Evolutionary conservation across 2,113 vertebrate species (phyloP).

Genomic region (Hypomesus transpacificus): DNA sequence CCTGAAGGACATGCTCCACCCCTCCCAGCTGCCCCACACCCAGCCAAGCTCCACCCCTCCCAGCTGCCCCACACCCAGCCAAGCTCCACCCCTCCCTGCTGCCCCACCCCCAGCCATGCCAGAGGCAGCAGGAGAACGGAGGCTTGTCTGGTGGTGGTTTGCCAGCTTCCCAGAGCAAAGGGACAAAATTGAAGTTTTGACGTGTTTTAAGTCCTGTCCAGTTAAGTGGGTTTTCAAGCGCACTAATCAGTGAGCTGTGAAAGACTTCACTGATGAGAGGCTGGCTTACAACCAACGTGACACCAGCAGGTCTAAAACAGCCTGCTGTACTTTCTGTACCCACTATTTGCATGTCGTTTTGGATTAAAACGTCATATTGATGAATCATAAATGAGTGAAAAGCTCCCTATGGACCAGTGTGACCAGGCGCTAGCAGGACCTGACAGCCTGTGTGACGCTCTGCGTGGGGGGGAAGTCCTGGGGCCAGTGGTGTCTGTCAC

Average conservation of each 20-base stretch:
- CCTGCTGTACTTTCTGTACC: conserved; percentile 1
- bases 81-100: conserved; percentile 49
- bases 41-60: conserved; percentile 43
- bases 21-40: conserved; percentile 49
- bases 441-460: conserved; percentile 35
- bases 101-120: conserved; percentile 37
- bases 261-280: conserved; percentile 39
- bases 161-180: conserved; percentile 35
- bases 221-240: conserved; percentile 29
- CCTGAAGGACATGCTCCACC: conserved; percentile 59
- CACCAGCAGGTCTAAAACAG: neutral
- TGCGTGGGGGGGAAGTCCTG: conserved; percentile 34
- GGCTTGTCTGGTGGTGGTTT: conserved; percentile 31
- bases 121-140: conserved; percentile 4
- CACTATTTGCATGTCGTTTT: neutral
- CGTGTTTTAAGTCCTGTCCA: conserved; percentile 40
- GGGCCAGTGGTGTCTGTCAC: conserved; percentile 42
- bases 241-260: conserved; percentile 28
- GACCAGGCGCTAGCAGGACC: neutral
- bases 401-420: too few species aligned
- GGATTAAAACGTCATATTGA: neutral
- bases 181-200: conserved; percentile 25
- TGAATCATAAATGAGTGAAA: conserved; percentile 2
- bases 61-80: conserved; percentile 38
- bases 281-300: neutral